Conservation (phyloP, 2,888 invertebrate species). For the Allacma fusca region DNA sequence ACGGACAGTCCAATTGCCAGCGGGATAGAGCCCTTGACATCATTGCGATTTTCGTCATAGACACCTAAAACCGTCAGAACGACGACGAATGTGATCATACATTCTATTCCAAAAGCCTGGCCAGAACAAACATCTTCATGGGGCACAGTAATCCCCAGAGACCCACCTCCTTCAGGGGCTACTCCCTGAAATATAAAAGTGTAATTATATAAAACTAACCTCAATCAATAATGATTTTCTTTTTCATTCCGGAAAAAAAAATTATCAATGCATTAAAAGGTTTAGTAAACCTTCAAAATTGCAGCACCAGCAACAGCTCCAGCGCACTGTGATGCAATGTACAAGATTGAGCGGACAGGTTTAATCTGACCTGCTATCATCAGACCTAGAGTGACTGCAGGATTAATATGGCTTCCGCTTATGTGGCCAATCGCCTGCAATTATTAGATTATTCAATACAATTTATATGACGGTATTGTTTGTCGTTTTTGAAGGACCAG, state of each 20-base stretch:
- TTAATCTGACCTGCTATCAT: constrained; percentile 81
- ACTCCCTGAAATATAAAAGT: too few species aligned
- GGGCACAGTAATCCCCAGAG: constrained; percentile 76
- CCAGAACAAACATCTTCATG: constrained; percentile 70
- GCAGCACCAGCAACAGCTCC: constrained; percentile 80
- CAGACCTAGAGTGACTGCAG: constrained; percentile 88
- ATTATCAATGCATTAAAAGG: too few species aligned
- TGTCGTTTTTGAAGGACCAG: too few species aligned
- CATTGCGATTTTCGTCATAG: constrained; percentile 80
- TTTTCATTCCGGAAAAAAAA: too few species aligned
- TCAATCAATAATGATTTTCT: too few species aligned
- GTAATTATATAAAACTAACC: too few species aligned
- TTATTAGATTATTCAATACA: too few species aligned
- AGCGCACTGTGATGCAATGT: constrained; percentile 82
- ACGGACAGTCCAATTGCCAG: constrained; percentile 89
- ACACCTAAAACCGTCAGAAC: constrained; percentile 89
- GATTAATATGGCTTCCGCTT: constrained; percentile 69
- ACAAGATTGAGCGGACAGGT: constrained; percentile 77
- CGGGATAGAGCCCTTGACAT: constrained; percentile 82
- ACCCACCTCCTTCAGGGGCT: constrained; percentile 55
- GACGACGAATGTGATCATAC: constrained; percentile 83
- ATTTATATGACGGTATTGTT: too few species aligned
- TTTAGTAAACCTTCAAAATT: constrained; percentile 60
- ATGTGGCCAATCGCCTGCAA: constrained; percentile 59
- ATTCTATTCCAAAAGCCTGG: constrained; percentile 85